phyloP scores from a whole-genome alignment of 2,797 vertebrate species.

The Somateria mollissima region DNA sequence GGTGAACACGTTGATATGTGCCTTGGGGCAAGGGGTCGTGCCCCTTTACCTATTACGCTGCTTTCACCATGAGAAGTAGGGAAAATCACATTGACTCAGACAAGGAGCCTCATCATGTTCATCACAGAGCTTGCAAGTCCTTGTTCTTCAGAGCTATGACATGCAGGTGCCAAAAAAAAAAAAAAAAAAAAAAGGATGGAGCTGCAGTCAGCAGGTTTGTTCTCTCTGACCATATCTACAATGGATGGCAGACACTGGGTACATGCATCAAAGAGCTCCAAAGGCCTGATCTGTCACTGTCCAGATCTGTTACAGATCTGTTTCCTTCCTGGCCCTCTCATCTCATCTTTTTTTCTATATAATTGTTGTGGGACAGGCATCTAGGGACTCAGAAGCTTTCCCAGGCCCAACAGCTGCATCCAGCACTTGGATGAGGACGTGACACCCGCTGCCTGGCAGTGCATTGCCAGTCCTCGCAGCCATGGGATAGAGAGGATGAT shows the following conservation, averaged over 20 bases:
- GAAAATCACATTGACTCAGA: neutral
- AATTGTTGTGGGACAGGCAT: neutral
- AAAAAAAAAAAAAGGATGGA: neutral
- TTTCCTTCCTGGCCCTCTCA: neutral
- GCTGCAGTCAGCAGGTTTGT: neutral
- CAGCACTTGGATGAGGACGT: accelerated
- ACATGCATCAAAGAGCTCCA: neutral
- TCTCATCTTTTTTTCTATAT: neutral
- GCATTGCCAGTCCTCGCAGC: neutral
- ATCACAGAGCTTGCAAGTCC: neutral
- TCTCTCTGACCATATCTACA: neutral
- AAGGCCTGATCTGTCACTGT: neutral
- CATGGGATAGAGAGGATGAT: neutral
- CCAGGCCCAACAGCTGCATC: neutral
- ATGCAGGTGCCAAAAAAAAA: neutral
- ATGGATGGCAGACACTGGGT: neutral
- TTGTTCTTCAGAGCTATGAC: neutral
- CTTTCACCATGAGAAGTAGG: neutral
- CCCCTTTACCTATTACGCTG: neutral
- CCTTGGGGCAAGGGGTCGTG: neutral
- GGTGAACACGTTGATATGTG: neutral
- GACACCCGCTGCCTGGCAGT: neutral
- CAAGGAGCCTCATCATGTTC: neutral
- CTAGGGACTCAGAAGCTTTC: neutral
- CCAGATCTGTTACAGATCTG: neutral